phyloP scores from a whole-genome alignment of 2,113 vertebrate species.

The Alaudala cheleensis region DNA sequence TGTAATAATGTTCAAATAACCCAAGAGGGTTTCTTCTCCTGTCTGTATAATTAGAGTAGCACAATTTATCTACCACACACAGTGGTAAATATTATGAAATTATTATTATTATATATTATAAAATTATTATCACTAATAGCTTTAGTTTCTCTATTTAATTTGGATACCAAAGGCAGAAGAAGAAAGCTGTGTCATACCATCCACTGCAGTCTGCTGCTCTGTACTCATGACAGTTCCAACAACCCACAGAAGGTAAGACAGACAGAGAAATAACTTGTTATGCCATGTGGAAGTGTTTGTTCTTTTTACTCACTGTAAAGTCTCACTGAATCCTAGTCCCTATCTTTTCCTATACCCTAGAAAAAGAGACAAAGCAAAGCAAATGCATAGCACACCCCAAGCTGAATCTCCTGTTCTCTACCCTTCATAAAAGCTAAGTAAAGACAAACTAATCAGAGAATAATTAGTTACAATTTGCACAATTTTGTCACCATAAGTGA shows the following conservation, averaged over 20 bases:
- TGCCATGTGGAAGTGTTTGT: background rate
- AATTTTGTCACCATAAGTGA: conserved; percentile 22
- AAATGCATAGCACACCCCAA: background rate
- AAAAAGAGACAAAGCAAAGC: background rate
- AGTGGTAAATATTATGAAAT: background rate
- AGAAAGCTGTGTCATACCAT: background rate
- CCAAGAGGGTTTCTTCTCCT: background rate
- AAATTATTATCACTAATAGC: background rate
- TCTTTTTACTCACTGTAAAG: background rate
- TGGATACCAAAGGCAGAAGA: background rate
- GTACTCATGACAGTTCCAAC: background rate
- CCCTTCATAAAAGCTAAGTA: background rate
- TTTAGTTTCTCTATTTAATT: background rate
- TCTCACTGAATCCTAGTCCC: background rate
- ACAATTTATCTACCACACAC: background rate
- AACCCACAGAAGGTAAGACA: background rate
- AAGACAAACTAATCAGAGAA: background rate
- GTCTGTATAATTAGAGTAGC: background rate
- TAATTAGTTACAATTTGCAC: conserved; percentile 40
- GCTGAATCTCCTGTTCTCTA: background rate
- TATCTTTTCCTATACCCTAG: background rate
- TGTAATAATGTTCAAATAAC: background rate
- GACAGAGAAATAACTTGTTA: background rate
- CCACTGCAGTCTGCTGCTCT: background rate
- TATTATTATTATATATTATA: background rate